Percentiles rank a stretch among this genome's conserved stretches.
Conservation (phyloP, 2,113 vertebrate genomes). For the Dromaius novaehollandiae region DNA sequence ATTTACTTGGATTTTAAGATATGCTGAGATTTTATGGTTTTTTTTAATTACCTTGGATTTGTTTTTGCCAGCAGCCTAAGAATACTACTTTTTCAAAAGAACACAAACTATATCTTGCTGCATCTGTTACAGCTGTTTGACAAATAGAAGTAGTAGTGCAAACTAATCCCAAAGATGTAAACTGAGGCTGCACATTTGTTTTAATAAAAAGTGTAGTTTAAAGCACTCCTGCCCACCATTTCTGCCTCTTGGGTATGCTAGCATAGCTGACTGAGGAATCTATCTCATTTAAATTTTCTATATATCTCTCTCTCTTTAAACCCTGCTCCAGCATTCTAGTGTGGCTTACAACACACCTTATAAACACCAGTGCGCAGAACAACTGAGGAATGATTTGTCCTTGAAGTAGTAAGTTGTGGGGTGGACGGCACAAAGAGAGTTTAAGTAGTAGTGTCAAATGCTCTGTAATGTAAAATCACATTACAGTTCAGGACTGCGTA, state of each 20-base stretch:
- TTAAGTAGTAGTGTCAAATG: neutral
- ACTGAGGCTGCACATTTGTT: neutral
- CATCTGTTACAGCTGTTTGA: neutral
- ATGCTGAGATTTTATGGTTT: neutral
- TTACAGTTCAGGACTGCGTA: neutral
- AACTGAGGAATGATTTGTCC: neutral
- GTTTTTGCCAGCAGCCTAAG: neutral
- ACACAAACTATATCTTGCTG: neutral
- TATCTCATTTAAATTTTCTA: accelerated
- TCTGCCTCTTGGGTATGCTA: neutral
- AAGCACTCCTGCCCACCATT: neutral
- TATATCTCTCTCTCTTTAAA: neutral
- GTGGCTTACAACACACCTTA: neutral
- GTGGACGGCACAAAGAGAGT: neutral
- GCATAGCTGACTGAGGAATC: neutral
- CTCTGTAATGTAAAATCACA: neutral
- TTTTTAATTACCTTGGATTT: neutral
- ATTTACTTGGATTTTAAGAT: neutral
- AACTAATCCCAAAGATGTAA: neutral
- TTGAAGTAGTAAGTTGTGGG: neutral
- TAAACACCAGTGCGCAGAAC: neutral
- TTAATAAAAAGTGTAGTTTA: neutral
- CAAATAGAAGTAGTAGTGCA: neutral
- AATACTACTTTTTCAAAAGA: neutral
- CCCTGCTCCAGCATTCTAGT: neutral